These are phyloP conservation scores for Phymorhynchus buccinoides DNA, from an alignment of 1,140 invertebrate genomes.

Conservation along the genomic window DNA sequence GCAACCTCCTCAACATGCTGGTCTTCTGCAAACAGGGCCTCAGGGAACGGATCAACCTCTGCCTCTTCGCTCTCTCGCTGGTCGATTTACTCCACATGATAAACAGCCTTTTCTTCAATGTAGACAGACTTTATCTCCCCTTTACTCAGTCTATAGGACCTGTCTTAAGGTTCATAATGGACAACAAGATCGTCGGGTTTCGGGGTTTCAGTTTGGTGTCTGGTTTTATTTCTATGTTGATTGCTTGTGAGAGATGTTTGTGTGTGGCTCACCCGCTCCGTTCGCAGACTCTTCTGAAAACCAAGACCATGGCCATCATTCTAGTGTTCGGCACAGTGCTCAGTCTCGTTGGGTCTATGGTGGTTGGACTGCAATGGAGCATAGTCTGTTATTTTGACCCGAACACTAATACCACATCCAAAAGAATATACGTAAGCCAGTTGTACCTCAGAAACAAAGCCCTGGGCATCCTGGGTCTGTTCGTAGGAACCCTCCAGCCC, in stretches of 20 bases:
- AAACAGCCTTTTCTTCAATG: not conserved
- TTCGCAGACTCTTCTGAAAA: not conserved
- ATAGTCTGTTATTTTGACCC: not conserved
- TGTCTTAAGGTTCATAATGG: not conserved
- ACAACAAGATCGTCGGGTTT: not conserved
- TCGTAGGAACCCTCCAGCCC: not conserved
- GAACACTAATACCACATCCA: not conserved
- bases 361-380: not conserved
- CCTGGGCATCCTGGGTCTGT: not conserved
- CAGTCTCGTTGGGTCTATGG: not conserved
- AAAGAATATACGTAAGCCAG: not conserved
- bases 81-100: not conserved
- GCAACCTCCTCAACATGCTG: too few relatives aligned
- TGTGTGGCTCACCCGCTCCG: constrained; percentile 1
- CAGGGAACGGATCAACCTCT: too few relatives aligned
- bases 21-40: too few relatives aligned
- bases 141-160: not conserved
- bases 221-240: not conserved
- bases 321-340: not conserved
- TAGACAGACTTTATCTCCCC: not conserved
- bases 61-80: too few relatives aligned
- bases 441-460: not conserved
- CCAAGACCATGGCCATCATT: not conserved
- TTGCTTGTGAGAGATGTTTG: not conserved
- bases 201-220: not conserved